phyloP scores from a whole-genome alignment of 2,797 vertebrate species.

The Falco rusticolus region DNA sequence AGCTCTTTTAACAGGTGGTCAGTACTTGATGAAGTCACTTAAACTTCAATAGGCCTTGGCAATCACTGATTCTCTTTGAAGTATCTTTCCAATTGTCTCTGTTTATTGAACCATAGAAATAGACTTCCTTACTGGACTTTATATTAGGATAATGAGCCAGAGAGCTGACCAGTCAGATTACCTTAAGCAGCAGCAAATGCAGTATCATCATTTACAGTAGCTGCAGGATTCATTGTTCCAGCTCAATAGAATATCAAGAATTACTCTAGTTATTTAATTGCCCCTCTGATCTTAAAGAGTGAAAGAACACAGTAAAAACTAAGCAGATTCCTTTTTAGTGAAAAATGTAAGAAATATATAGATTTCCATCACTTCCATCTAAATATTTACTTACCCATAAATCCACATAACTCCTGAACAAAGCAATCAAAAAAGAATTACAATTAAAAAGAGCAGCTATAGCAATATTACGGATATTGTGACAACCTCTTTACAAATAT shows the following conservation, averaged over 20 bases:
- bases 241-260: slow-evolving; percentile 12
- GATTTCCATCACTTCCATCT: background rate
- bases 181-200: slow-evolving; percentile 33
- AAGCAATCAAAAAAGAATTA: background rate
- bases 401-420: background rate
- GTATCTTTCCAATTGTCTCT: slow-evolving; percentile 43
- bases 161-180: slow-evolving; percentile 62
- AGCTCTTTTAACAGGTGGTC: slow-evolving; percentile 6
- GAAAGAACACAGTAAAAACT: background rate
- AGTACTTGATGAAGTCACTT: background rate
- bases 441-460: background rate
- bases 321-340: background rate
- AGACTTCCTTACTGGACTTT: slow-evolving; percentile 41
- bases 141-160: slow-evolving; percentile 52
- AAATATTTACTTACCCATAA: background rate
- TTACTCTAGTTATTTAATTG: slow-evolving; percentile 8
- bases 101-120: slow-evolving; percentile 53
- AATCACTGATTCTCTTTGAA: slow-evolving; percentile 26
- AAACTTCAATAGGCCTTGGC: background rate
- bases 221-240: slow-evolving; percentile 28
- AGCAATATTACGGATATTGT: background rate
- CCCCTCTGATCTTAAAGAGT: background rate
- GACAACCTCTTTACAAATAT: background rate
- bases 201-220: slow-evolving; percentile 42
- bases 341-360: background rate